phyloP scores from a whole-genome alignment of 2,888 invertebrate species.

The Platycheirus rosarum region DNA sequence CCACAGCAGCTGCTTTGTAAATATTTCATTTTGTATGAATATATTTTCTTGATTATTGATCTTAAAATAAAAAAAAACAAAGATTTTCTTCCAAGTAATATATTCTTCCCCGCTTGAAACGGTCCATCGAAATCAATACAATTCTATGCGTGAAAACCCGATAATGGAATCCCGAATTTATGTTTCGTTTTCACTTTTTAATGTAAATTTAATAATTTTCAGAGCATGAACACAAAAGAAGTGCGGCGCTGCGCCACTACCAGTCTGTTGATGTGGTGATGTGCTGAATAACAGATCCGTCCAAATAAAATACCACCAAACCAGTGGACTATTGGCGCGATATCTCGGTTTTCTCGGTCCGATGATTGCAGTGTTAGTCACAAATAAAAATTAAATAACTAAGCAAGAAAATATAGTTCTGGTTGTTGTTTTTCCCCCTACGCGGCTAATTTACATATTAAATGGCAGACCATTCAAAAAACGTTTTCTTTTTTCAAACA shows the following conservation, averaged over 20 bases:
- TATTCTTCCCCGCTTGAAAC: slow-evolving; percentile 21
- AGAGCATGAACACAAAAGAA: slow-evolving; percentile 70
- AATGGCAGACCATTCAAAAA: slow-evolving; percentile 27
- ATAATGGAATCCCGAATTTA: slow-evolving; percentile 30
- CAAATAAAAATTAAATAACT: slow-evolving; percentile 26
- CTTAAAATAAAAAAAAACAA: too few species aligned
- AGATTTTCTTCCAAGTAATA: too few species aligned
- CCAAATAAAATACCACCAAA: slow-evolving; percentile 17
- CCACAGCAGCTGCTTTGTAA: too few species aligned
- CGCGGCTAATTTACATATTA: slow-evolving; percentile 10
- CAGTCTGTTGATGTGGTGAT: slow-evolving; percentile 5
- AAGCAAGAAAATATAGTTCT: slow-evolving; percentile 31
- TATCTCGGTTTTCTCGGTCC: slow-evolving; percentile 46
- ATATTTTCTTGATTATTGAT: too few species aligned
- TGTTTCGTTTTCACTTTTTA: slow-evolving; percentile 50
- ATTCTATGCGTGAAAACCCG: not conserved
- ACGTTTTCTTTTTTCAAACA: slow-evolving; percentile 45
- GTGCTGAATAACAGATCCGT: slow-evolving; percentile 23
- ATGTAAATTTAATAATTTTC: slow-evolving; percentile 63
- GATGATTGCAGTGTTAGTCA: slow-evolving; percentile 40
- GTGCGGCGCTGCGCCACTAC: slow-evolving; percentile 22
- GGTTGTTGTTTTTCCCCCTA: not conserved
- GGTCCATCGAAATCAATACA: slow-evolving; percentile 25
- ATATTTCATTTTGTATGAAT: too few species aligned
- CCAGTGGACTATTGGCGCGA: slow-evolving; percentile 37